Base-by-base conservation (phyloP, 2,113 vertebrate species). In the Apistogramma diplotaenia region DNA sequence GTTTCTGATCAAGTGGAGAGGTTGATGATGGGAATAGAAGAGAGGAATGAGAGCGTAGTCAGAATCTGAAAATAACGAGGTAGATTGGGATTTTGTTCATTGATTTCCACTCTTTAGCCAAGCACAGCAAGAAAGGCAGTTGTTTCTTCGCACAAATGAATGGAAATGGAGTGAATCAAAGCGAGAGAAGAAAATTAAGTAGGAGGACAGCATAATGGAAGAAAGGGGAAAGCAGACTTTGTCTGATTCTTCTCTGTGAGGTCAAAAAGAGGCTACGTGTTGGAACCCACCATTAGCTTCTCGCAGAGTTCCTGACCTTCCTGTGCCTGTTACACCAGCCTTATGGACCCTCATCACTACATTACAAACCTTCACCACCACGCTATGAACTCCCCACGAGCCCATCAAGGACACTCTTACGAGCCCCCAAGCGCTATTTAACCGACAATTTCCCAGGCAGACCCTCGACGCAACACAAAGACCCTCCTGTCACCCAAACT, bases 361-460 rank as follows among this genome's bases (percentile, higher is more conserved):
- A 76, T 87, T 56, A 87, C 71, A 4, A 29, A 89, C 79, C 53
- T 74, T 75, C 76, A 54, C 58, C 81, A 33, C 79, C 77, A 86
- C 51, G 1, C 51, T 6, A 23, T 84, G 88, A 92, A 86, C 92
- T 92, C 92, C 92, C 91, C 3, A 8, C 4, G 87, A 87, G 92
- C 87, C 89, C 88, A 81, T 93, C 84, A 87, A 78, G 46, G 88
- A 74, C 67, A 6, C 56, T 55, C 74, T 92, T 87, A 91, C 65
- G 76, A 89, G 88, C 78, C 91, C 91, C 89, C 19, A 37, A 54
- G 81, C 43, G 61, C 84, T 21, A 35, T 54, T 91, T 88, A 89
- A 92, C 85, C 81, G n/a, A 10, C 57, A 18, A 35, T 81, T 90
- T 93, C 89, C 88, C 92, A 91, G 85, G 86, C 90, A 62, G 85